A percentile compares a stretch with the other conserved stretches of the same genome.
phyloP scores from a whole-genome alignment of 2,888 invertebrate genomes.

The Gnatocerus cornutus region DNA sequence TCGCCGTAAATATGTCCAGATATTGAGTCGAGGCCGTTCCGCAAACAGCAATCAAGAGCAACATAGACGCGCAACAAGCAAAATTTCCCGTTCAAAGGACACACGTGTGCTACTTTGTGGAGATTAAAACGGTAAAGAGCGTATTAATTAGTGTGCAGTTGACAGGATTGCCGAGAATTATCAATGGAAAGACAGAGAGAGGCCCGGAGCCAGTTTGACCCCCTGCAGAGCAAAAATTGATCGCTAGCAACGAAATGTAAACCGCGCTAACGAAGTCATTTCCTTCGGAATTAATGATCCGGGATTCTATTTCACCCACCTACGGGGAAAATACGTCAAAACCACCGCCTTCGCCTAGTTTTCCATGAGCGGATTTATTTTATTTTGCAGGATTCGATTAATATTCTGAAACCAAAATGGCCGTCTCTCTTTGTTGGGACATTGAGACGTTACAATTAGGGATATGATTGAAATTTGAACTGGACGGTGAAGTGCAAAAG shows the following conservation, averaged over 20 bases:
- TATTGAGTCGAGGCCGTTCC: slow-evolving; percentile 20
- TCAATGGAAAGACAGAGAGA: slow-evolving; percentile 19
- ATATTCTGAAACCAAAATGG: slow-evolving; percentile 23
- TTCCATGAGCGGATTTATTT: slow-evolving; percentile 14
- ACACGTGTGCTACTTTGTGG: slow-evolving; percentile 53
- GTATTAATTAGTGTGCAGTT: slow-evolving; percentile 61
- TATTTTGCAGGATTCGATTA: slow-evolving; percentile 23
- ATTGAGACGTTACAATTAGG: slow-evolving; percentile 5
- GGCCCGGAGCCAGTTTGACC: slow-evolving; percentile 9
- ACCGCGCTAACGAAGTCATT: slow-evolving; percentile 46
- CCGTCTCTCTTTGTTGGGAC: background rate
- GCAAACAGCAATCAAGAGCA: slow-evolving; percentile 30
- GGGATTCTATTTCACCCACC: slow-evolving; percentile 44
- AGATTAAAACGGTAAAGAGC: slow-evolving; percentile 58
- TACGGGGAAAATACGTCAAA: slow-evolving; percentile 41
- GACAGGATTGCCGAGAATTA: slow-evolving; percentile 25
- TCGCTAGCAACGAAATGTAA: slow-evolving; percentile 41
- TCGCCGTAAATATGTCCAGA: slow-evolving; percentile 19
- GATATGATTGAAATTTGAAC: slow-evolving; percentile 11
- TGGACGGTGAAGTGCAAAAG: slow-evolving; percentile 15
- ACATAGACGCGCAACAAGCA: slow-evolving; percentile 35
- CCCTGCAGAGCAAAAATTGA: slow-evolving; percentile 45
- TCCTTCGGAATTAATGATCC: slow-evolving; percentile 45
- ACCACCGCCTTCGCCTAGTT: slow-evolving; percentile 20
- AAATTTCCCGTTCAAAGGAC: slow-evolving; percentile 39